Percentiles rank a stretch among this genome's conserved stretches.
These are phyloP conservation scores for Phaedon cochleariae DNA, from an alignment of 2,888 invertebrate species.

Conservation along the genomic window DNA sequence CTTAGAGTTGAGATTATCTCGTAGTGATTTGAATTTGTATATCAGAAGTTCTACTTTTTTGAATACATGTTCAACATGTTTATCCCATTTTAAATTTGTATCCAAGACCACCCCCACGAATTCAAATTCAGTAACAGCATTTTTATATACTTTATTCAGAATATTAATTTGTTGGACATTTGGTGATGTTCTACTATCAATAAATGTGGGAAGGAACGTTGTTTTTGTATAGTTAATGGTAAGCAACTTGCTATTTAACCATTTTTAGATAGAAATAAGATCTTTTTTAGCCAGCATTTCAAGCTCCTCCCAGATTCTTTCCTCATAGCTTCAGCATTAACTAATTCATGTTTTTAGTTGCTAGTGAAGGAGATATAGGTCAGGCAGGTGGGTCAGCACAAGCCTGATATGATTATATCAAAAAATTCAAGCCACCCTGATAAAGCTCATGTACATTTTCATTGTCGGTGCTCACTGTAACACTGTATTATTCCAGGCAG, in stretches of 20 bases:
- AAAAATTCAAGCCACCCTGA: too few species aligned
- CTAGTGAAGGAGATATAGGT: too few species aligned
- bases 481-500: too few species aligned
- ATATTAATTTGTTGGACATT: not conserved
- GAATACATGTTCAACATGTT: not conserved
- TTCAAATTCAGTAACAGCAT: constrained; percentile 6
- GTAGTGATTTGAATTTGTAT: constrained; percentile 4
- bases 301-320: not conserved
- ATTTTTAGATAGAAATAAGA: not conserved
- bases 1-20: constrained; percentile 4
- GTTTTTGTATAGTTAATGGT: not conserved
- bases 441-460: too few species aligned
- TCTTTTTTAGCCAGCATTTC: not conserved
- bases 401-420: too few species aligned
- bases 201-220: not conserved
- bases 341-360: too few species aligned
- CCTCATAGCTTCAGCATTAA: too few species aligned
- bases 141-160: not conserved
- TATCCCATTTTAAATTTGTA: constrained; percentile 11
- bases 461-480: too few species aligned
- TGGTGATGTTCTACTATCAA: constrained; percentile 10
- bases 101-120: not conserved
- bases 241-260: not conserved
- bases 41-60: constrained; percentile 1
- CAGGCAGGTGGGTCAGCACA: too few species aligned